These are phyloP conservation scores for Pipra filicauda DNA, from an alignment of 2,113 vertebrate species.

Conservation along the genomic window DNA sequence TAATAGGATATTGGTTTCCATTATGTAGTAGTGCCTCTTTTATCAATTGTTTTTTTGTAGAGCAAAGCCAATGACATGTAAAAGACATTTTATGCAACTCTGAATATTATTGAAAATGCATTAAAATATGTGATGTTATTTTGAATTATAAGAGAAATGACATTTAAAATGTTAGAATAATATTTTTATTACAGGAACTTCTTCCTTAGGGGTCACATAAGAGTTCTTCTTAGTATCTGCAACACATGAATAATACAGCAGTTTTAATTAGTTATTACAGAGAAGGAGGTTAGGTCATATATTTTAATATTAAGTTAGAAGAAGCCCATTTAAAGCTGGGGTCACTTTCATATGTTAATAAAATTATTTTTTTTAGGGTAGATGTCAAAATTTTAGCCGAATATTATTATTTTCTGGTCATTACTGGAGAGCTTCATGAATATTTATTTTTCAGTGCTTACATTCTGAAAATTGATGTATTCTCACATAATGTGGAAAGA, in stretches of 20 bases:
- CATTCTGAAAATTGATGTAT: neutral
- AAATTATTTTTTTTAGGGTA: neutral
- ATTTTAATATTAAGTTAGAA: slow-evolving; percentile 28
- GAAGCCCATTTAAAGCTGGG: neutral
- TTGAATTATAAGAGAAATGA: neutral
- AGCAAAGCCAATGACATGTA: neutral
- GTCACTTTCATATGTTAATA: slow-evolving; percentile 22
- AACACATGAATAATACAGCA: slow-evolving; percentile 1
- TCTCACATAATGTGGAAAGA: neutral
- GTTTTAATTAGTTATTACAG: slow-evolving; percentile 41
- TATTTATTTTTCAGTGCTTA: slow-evolving; percentile 28
- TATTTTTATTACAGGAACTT: neutral
- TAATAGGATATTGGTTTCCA: neutral
- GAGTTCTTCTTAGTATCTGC: neutral
- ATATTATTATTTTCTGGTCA: neutral
- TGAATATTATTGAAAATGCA: neutral
- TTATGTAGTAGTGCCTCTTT: neutral
- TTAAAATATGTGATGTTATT: neutral
- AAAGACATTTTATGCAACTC: neutral
- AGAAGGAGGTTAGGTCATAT: neutral
- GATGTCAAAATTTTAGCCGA: neutral
- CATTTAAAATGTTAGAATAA: neutral
- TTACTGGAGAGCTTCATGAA: neutral
- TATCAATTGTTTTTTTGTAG: neutral
- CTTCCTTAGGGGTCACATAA: neutral